A percentile compares a stretch with the other conserved stretches of the same genome.
Evolutionary conservation across 2,113 vertebrate species (phyloP).

Genomic region (Trogon melanurus): DNA sequence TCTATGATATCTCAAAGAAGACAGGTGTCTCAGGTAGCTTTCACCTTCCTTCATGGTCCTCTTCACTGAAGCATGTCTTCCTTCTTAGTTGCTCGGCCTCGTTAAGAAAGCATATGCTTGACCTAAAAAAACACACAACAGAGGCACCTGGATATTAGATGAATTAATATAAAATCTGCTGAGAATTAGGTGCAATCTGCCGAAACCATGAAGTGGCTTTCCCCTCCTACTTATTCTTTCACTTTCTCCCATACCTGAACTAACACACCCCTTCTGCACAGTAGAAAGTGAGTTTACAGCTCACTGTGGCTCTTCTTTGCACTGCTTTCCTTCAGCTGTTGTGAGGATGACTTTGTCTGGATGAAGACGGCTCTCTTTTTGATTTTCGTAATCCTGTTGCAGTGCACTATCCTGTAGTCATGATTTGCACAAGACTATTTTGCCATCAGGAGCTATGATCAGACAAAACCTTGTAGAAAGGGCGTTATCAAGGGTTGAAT

Average conservation of each 20-base stretch:
- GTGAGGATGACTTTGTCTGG: neutral
- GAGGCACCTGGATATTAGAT: neutral
- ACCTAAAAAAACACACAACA: neutral
- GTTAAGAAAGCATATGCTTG: neutral
- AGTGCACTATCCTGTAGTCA: neutral
- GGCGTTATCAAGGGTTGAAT: neutral
- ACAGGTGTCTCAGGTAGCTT: neutral
- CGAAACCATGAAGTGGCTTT: neutral
- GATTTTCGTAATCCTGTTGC: neutral
- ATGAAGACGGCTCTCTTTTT: rapidly evolving
- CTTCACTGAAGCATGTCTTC: neutral
- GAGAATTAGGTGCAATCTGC: neutral
- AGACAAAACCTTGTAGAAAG: neutral
- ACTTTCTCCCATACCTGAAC: neutral
- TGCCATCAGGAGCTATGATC: neutral
- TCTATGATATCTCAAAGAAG: neutral
- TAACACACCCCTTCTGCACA: neutral
- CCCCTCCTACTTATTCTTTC: neutral
- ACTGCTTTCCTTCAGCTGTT: neutral
- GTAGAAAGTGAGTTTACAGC: neutral
- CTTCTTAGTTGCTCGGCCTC: neutral
- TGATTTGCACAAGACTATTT: neutral
- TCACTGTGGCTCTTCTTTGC: neutral
- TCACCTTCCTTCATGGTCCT: neutral
- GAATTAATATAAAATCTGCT: neutral